Conservation (phyloP, 2,888 invertebrate species). For the Cosmopolites sordidus region DNA sequence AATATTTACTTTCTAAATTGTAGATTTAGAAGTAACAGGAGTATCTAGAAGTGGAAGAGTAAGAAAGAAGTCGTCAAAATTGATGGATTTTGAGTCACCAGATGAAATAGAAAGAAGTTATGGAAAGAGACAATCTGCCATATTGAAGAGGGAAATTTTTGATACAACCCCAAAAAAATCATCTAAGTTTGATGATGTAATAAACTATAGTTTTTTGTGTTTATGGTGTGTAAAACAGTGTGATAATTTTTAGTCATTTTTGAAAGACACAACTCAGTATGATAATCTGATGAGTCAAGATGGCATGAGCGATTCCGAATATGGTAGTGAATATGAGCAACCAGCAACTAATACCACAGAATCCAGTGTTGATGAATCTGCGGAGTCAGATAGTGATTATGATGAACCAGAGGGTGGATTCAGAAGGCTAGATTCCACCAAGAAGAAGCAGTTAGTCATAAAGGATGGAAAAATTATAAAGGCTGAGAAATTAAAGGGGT, state of each 20-base stretch:
- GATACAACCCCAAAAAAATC: conserved; percentile 30
- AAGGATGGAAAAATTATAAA: conserved; percentile 65
- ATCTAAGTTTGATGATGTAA: conserved; percentile 36
- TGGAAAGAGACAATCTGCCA: conserved; percentile 45
- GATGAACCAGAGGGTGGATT: conserved; percentile 51
- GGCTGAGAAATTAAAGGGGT: conserved; percentile 55
- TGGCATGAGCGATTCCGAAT: conserved; percentile 43
- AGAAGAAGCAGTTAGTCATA: conserved; percentile 68
- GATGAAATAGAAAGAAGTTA: conserved; percentile 74
- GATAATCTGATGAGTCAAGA: conserved; percentile 18
- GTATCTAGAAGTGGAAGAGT: conserved; percentile 87
- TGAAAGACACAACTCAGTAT: conserved; percentile 17
- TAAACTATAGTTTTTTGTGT: conserved; percentile 6
- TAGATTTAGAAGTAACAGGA: conserved; percentile 73
- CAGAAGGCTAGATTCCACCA: conserved; percentile 51
- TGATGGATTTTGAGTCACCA: conserved; percentile 88
- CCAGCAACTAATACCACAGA: conserved; percentile 38
- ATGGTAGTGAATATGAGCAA: conserved; percentile 44
- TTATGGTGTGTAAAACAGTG: not conserved
- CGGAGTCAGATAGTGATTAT: conserved; percentile 42
- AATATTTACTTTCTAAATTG: not conserved
- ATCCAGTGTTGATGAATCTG: conserved; percentile 42
- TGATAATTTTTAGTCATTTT: conserved; percentile 7
- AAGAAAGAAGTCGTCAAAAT: conserved; percentile 89
- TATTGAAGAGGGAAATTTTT: conserved; percentile 33